Base-by-base conservation (phyloP, 2,888 invertebrate species). In the Acanthosepion lycidas region DNA sequence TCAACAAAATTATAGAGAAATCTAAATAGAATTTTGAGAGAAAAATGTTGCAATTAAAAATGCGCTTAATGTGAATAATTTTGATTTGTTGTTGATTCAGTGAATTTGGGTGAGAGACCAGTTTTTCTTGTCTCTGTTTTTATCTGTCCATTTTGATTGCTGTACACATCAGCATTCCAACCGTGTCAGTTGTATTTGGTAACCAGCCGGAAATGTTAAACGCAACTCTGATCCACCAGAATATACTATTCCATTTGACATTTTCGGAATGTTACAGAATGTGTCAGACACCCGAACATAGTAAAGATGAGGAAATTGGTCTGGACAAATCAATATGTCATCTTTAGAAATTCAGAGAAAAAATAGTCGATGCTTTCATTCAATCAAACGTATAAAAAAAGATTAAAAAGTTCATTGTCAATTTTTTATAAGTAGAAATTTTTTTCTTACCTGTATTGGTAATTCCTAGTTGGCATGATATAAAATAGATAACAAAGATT, bases 361-460 rank as follows among this genome's bases (percentile, higher is more conserved):
- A 78, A 78, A 59, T 23, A 23, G 59, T 59, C 59, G 3, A 23
- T 20, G 51, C 51, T 51, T 51, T 51, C 51, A 51, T 51, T 51
- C 15, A 51, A 51, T 8, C 64, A 64, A 64, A 64, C 0, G 23
- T 64, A 26, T 23, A 64, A 64, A n/a, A 15, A 78, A 78, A 78
- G 33, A n/a, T 12, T 12, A n/a, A 12, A n/a, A 4, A n/a, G 5
- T 78, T 9, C 20, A 78, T 33, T 12, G 4, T 33, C 78, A 78
- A 78, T 5, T 15, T 15, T 78, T 78, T n/a, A n/a, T 78, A 33
- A 78, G 33, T 78, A 33, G n/a, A 78, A 78, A 78, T 78, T 9
- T 42, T 42, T 78, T 33, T 78, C 78, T 78, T 78, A 78, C 78
- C 78, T 78, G 78, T 78, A 78, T 78, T 78, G 78, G 78, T 78